Evolutionary conservation across 1,140 invertebrate genomes (phyloP).

Genomic region (Dreissena rostriformis): DNA sequence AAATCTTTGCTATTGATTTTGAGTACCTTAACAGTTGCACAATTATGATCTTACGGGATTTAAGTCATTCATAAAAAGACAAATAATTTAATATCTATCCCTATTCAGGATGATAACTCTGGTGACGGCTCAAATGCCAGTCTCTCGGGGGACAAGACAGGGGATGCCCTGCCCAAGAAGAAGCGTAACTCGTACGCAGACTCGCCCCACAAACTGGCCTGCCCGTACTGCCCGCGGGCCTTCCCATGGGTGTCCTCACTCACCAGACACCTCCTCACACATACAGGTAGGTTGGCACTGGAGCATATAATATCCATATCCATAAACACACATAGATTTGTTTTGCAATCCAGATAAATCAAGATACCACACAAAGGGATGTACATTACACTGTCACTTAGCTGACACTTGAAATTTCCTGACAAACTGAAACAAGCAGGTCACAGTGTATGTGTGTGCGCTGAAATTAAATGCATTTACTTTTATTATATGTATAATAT

Average conservation of each 20-base stretch:
- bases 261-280: constrained; percentile 89
- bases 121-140: constrained; percentile 30
- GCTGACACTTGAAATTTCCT: too few species aligned
- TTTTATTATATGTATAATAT: too few species aligned
- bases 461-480: too few species aligned
- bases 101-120: constrained; percentile 47
- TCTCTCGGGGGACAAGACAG: constrained; percentile 8
- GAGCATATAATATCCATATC: neutral
- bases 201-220: constrained; percentile 94
- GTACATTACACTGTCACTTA: too few species aligned
- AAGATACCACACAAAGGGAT: too few species aligned
- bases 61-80: neutral
- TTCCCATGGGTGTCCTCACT: constrained; percentile 98
- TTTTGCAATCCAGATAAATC: too few species aligned
- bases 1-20: too few species aligned
- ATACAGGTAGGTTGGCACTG: constrained; percentile 72
- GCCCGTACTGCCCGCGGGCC: constrained; percentile 94
- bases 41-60: too few species aligned
- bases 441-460: too few species aligned
- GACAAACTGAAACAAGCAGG: too few species aligned
- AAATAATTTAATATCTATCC: neutral
- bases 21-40: too few species aligned
- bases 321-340: too few species aligned
- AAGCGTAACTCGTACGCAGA: constrained; percentile 98
- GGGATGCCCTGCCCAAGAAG: constrained; percentile 82